A percentile compares a stretch with the other conserved stretches of the same genome.
Conservation (phyloP, 2,888 invertebrate species). For the Morpho helenor region DNA sequence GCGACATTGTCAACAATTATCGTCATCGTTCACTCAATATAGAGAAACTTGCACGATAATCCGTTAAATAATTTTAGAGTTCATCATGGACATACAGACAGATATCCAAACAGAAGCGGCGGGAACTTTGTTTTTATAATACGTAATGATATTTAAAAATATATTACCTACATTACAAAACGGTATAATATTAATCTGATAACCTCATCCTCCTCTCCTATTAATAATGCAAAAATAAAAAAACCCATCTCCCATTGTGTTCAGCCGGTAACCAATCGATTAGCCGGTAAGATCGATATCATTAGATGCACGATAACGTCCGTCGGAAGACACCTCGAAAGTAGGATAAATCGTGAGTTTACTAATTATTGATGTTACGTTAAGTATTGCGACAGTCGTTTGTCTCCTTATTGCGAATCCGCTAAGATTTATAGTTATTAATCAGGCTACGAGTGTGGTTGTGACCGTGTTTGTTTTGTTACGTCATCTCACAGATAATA, state of each 20-base stretch:
- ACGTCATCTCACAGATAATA: slow-evolving; percentile 53
- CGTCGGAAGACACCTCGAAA: slow-evolving; percentile 64
- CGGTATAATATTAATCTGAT: slow-evolving; percentile 20
- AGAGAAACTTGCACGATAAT: no score
- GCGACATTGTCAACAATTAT: no score
- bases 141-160: slow-evolving; percentile 1
- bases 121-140: slow-evolving; percentile 1
- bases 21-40: no score
- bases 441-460: slow-evolving; percentile 44
- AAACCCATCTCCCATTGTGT: slow-evolving; percentile 27
- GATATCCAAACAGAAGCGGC: no score
- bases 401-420: slow-evolving; percentile 64
- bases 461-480: slow-evolving; percentile 55
- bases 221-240: slow-evolving; percentile 22
- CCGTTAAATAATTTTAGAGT: no score
- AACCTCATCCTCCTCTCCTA: slow-evolving; percentile 17
- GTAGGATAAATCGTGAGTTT: slow-evolving; percentile 69
- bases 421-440: slow-evolving; percentile 59
- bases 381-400: slow-evolving; percentile 58
- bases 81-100: no score
- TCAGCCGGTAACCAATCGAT: slow-evolving; percentile 34
- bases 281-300: slow-evolving; percentile 59
- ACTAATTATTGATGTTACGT: slow-evolving; percentile 69
- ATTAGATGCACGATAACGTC: slow-evolving; percentile 59
- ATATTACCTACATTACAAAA: slow-evolving; percentile 8